Percentiles rank a stretch among this genome's conserved stretches.
Conservation (phyloP, 92 coral and sea anemone genomes). For the Hydrozoanthus gracilis region DNA sequence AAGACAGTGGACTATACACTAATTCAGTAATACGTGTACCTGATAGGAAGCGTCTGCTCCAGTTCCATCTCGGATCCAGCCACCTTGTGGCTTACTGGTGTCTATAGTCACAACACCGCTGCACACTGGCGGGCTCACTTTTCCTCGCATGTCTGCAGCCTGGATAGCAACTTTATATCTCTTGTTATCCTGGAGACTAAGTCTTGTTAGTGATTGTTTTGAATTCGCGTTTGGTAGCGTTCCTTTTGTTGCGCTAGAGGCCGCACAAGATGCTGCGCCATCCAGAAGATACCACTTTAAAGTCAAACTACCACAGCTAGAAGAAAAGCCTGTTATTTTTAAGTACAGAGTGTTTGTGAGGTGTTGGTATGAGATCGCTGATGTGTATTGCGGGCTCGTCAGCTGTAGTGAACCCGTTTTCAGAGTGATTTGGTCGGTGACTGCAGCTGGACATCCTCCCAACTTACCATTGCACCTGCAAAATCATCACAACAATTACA, state of each 20-base stretch:
- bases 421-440: constrained; percentile 12
- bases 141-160: constrained; percentile 73
- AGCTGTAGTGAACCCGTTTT: constrained; percentile 21
- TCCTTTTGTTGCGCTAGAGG: constrained; percentile 40
- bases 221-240: constrained; percentile 53
- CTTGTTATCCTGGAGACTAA: constrained; percentile 60
- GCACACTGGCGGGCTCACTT: constrained; percentile 69
- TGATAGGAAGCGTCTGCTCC: constrained; percentile 73
- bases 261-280: constrained; percentile 53
- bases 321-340: constrained; percentile 35
- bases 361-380: constrained; percentile 22
- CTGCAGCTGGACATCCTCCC: constrained; percentile 36
- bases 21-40: too few species aligned
- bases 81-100: constrained; percentile 80
- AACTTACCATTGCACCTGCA: constrained; percentile 43
- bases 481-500: too few species aligned
- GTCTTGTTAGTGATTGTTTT: constrained; percentile 55
- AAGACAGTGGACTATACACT: too few species aligned
- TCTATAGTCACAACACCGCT: constrained; percentile 71
- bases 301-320: constrained; percentile 37
- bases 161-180: constrained; percentile 77
- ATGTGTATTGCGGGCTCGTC: constrained; percentile 7
- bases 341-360: constrained; percentile 22
- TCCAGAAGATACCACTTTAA: constrained; percentile 44
- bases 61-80: constrained; percentile 91